Evolutionary conservation across 2,113 vertebrate genomes (phyloP), one percentile per base, ranked within the genome.

Genomic region (Gallinago jamesoni): DNA sequence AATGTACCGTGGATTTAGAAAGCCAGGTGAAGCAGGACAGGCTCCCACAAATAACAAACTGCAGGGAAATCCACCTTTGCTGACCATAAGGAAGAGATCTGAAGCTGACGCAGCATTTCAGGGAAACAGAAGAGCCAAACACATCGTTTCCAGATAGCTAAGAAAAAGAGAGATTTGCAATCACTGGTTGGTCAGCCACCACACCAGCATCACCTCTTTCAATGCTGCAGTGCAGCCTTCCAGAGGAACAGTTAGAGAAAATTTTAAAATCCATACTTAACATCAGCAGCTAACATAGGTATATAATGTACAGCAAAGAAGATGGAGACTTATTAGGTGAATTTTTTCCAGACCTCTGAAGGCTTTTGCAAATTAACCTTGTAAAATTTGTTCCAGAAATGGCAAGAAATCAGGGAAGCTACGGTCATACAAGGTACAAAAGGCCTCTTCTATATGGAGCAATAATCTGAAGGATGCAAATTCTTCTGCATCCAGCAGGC

Each of bases 241-340:
- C 2, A 31, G 2, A 14, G 7, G 31, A 23, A 59, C 39, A 62
- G 33, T 12, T 28, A n/a, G 53, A 48, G 21, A 30, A 24, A n/a
- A 30, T 10, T 55, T 48, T 5, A 23, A 57, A 45, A 48, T 22
- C 15, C 9, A 3, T 20, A 31, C 27, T 78, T 47, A 35, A 52
- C 64, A 23, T 27, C 55, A 75, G 21, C 12, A 39, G 39, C 39
- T 19, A 13, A 20, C 3, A 3, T 2, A 3, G 8, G 37, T 12
- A 24, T 9, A 27, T 19, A 17, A 52, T 2, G 7, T 37, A 64
- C 17, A 22, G 45, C 39, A 33, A 45, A 35, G 27, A 52, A 19
- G 56, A 28, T 5, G 2, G 2, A 64, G 12, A 35, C 6, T 6
- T 27, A 6, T 2, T 3, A 39, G 23, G 11, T 13, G 11, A 57